Percentiles rank a stretch among this genome's conserved stretches.
These are phyloP conservation scores for Lepidonotus clava DNA, from an alignment of 2,888 invertebrate species.

Conservation along the genomic window DNA sequence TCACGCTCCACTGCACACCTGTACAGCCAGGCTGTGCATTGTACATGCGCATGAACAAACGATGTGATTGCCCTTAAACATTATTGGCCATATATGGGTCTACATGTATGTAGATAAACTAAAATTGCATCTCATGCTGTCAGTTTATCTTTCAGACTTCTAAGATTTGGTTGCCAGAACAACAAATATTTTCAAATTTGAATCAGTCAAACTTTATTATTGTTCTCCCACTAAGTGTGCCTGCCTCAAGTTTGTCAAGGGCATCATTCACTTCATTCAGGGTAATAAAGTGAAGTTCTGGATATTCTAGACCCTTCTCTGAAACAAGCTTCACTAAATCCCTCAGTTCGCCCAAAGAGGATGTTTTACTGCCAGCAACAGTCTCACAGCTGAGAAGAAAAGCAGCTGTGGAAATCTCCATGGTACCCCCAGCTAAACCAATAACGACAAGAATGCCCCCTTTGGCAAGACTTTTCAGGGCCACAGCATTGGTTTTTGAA, in stretches of 20 bases:
- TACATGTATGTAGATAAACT: too few species aligned
- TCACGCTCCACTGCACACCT: too few species aligned
- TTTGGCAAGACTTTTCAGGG: background rate
- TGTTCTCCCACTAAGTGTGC: background rate
- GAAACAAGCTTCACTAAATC: background rate
- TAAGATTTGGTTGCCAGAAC: too few species aligned
- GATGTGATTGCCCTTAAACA: too few species aligned
- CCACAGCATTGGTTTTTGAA: background rate
- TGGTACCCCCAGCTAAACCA: background rate
- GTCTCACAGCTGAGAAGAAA: background rate
- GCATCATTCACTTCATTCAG: background rate
- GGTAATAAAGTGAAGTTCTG: background rate
- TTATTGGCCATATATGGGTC: too few species aligned
- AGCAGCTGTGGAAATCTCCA: background rate
- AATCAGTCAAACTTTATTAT: conserved; percentile 7
- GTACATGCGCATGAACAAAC: too few species aligned
- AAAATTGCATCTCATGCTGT: too few species aligned
- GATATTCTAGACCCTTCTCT: background rate
- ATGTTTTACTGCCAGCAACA: background rate
- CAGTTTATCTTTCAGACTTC: too few species aligned
- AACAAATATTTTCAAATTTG: too few species aligned
- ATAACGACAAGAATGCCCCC: background rate
- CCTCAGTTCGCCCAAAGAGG: background rate
- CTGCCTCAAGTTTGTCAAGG: background rate
- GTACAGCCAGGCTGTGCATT: too few species aligned